phyloP scores from a whole-genome alignment of 1,140 invertebrate species.

The Reticulitermes speratus region DNA sequence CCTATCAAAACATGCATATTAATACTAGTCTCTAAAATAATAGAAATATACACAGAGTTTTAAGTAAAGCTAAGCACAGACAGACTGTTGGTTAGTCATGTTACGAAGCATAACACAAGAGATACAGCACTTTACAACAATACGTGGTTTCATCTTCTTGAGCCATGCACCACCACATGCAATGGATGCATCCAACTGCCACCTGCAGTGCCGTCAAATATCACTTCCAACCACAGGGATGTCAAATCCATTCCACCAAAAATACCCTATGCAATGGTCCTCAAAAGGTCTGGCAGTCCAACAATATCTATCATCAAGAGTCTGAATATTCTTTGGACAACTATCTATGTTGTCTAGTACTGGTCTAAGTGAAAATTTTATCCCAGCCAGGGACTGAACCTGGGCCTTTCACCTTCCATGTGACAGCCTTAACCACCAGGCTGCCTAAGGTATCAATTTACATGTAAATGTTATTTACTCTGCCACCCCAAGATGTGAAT shows the following conservation, averaged over 20 bases:
- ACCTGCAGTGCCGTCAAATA: neutral
- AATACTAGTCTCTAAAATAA: neutral
- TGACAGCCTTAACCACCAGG: too few species aligned
- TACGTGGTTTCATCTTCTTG: neutral
- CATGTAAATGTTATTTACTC: too few species aligned
- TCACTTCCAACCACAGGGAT: constrained; percentile 4
- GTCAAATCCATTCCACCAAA: constrained; percentile 14
- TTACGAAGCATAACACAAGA: neutral
- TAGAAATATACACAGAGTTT: neutral
- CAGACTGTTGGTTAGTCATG: neutral
- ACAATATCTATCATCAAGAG: too few species aligned
- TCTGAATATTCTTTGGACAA: too few species aligned
- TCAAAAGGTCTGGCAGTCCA: neutral
- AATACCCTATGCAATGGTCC: neutral
- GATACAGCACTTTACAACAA: neutral
- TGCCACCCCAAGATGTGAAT: too few species aligned
- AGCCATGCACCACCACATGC: neutral
- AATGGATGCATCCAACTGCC: neutral
- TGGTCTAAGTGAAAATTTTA: too few species aligned
- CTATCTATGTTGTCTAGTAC: too few species aligned
- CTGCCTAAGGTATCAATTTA: too few species aligned
- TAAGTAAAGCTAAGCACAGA: neutral
- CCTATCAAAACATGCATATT: neutral
- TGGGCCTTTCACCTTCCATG: too few species aligned
- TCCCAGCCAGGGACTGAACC: too few species aligned